phyloP scores from a whole-genome alignment of 2,797 vertebrate species.

The Falco novaeseelandiae region DNA sequence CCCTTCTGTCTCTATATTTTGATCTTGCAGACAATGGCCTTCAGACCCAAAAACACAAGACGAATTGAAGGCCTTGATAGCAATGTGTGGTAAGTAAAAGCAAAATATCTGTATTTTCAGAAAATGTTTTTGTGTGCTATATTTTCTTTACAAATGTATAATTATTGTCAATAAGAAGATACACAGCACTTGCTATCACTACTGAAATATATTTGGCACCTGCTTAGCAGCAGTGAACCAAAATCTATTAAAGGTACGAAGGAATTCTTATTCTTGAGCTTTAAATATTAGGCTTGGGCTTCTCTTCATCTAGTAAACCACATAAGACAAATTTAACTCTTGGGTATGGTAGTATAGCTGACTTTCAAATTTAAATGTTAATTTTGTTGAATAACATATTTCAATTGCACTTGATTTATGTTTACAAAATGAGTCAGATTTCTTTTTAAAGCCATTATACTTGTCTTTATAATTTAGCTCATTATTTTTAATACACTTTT shows the following conservation, averaged over 20 bases:
- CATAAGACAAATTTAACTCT: neutral
- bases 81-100: constrained; percentile 89
- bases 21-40: constrained; percentile 78
- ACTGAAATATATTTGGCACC: neutral
- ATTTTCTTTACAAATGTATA: neutral
- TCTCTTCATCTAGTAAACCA: neutral
- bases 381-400: neutral
- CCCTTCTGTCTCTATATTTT: constrained; percentile 38
- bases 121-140: neutral
- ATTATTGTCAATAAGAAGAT: neutral
- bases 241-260: neutral
- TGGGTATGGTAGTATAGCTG: neutral
- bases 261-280: neutral
- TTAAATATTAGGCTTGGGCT: neutral
- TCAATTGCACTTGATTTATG: neutral
- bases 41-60: constrained; percentile 85
- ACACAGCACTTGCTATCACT: neutral
- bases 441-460: neutral
- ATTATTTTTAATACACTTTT: neutral
- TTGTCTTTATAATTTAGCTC: neutral
- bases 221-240: neutral
- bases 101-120: neutral
- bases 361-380: neutral
- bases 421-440: neutral
- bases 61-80: constrained; percentile 93